Conservation (phyloP, 2,797 vertebrate genomes). For the Pempheris klunzingeri region DNA sequence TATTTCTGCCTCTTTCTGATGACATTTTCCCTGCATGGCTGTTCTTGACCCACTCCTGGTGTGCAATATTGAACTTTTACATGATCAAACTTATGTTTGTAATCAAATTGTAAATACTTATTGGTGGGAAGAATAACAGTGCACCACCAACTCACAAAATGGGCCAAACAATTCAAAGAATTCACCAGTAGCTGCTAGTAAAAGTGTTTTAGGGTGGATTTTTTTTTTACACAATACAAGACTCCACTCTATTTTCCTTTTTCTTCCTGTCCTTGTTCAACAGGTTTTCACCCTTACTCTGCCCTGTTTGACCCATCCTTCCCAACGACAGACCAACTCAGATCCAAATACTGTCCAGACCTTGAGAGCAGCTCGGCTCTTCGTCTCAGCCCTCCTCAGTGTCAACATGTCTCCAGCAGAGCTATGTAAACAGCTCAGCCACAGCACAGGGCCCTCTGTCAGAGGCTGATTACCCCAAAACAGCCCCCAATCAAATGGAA, state of each 20-base stretch:
- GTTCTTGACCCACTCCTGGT: background rate
- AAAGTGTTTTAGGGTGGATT: slow-evolving; percentile 18
- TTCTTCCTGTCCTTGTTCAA: slow-evolving; percentile 43
- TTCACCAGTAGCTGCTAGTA: slow-evolving; percentile 17
- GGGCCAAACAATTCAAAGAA: slow-evolving; percentile 36
- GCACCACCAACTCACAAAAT: slow-evolving; percentile 24
- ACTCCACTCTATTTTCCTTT: slow-evolving; percentile 26
- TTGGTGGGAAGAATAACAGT: slow-evolving; percentile 25
- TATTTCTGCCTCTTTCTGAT: slow-evolving; percentile 1
- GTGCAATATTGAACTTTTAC: slow-evolving; percentile 21
- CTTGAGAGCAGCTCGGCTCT: slow-evolving; percentile 63
- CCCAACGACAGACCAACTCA: slow-evolving; percentile 28
- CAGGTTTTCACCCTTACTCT: slow-evolving; percentile 34
- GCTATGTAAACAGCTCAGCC: slow-evolving; percentile 84
- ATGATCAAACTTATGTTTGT: slow-evolving; percentile 15
- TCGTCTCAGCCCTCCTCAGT: slow-evolving; percentile 64
- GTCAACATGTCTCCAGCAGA: slow-evolving; percentile 79
- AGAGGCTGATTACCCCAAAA: slow-evolving; percentile 81
- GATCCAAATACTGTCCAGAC: slow-evolving; percentile 68
- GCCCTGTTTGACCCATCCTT: slow-evolving; percentile 50
- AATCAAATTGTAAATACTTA: slow-evolving; percentile 23
- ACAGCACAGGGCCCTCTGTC: slow-evolving; percentile 81
- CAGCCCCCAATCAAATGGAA: slow-evolving; percentile 80
- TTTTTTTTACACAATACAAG: slow-evolving; percentile 12
- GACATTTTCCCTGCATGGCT: background rate